Evolutionary conservation across 2,888 invertebrate genomes (phyloP).

Genomic region (Andrena hattorfiana): DNA sequence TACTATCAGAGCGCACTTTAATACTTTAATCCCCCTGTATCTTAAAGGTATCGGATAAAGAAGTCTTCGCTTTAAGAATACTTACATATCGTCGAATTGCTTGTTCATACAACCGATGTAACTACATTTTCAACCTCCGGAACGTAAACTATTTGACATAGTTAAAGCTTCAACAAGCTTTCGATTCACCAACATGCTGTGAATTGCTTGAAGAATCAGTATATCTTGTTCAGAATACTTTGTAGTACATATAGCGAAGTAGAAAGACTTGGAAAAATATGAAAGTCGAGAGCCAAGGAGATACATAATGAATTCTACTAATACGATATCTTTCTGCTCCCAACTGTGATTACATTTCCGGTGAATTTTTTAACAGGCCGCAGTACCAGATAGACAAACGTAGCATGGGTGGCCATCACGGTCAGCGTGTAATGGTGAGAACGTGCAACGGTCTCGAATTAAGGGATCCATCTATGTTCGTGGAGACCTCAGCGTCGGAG

Average conservation of each 20-base stretch:
- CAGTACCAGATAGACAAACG: slow-evolving; percentile 86
- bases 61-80: background rate
- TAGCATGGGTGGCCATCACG: slow-evolving; percentile 78
- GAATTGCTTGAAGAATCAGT: background rate
- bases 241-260: background rate
- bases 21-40: too few relatives aligned
- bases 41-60: too few relatives aligned
- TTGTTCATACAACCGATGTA: background rate
- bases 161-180: background rate
- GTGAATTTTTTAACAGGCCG: slow-evolving; percentile 82
- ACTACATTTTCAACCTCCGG: background rate
- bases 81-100: background rate
- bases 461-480: slow-evolving; percentile 86
- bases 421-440: slow-evolving; percentile 90
- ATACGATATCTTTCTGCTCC: background rate
- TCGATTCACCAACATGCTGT: background rate
- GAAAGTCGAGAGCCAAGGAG: background rate
- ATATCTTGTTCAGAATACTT: slow-evolving; percentile 6
- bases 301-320: background rate
- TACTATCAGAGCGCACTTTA: too few relatives aligned
- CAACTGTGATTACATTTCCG: background rate
- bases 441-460: slow-evolving; percentile 92
- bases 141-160: background rate
- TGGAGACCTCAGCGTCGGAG: slow-evolving; percentile 84
- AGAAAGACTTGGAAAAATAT: too few relatives aligned